A percentile compares a stretch with the other conserved stretches of the same genome.
Conservation (phyloP, 2,888 invertebrate genomes). For the Syrista parreyssii region DNA sequence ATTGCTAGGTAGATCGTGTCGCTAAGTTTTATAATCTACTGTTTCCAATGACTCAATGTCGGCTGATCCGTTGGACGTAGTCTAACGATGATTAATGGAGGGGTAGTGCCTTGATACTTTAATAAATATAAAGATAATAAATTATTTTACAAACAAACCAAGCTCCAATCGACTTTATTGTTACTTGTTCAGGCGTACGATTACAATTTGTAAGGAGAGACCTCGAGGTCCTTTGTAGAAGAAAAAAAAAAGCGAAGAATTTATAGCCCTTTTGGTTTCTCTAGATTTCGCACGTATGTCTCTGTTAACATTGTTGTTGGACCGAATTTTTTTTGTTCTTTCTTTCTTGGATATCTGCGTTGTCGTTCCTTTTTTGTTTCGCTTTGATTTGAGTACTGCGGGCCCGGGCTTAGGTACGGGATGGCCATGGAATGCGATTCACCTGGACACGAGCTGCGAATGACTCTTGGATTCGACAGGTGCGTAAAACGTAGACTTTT, state of each 20-base stretch:
- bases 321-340: constrained; percentile 25
- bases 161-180: background rate
- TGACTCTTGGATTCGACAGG: constrained; percentile 28
- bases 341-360: constrained; percentile 14
- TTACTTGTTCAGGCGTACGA: background rate
- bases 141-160: constrained; percentile 56
- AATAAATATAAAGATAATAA: constrained; percentile 51
- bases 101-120: constrained; percentile 61
- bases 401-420: constrained; percentile 50
- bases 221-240: too few species aligned
- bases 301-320: constrained; percentile 44
- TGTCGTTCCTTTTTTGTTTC: constrained; percentile 40
- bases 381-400: constrained; percentile 54
- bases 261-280: constrained; percentile 12
- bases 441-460: constrained; percentile 26
- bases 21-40: constrained; percentile 13
- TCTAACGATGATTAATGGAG: constrained; percentile 9
- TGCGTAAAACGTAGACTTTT: constrained; percentile 30
- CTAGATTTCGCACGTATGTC: constrained; percentile 44
- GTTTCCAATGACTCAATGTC: constrained; percentile 12
- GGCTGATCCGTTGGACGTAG: constrained; percentile 6
- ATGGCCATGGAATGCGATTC: constrained; percentile 44
- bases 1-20: constrained; percentile 25
- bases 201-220: too few species aligned
- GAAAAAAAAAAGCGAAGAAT: too few species aligned